phyloP scores from a whole-genome alignment of 92 coral and sea anemone species.

The Pocillopora grandis region DNA sequence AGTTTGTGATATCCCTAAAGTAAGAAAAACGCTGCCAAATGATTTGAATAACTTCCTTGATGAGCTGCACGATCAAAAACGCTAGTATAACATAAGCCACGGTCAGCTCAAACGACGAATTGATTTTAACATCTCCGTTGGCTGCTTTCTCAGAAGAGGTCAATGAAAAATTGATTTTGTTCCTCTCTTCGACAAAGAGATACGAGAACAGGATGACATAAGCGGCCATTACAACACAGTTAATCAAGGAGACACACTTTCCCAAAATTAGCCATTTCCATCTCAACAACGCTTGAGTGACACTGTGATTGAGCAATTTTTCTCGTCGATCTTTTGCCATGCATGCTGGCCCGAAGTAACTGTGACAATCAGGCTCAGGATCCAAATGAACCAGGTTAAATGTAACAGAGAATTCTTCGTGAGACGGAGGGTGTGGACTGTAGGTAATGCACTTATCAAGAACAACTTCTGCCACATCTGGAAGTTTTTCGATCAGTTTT shows the following conservation, averaged over 20 bases:
- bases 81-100: constrained; percentile 27
- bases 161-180: constrained; percentile 18
- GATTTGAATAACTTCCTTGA: constrained; percentile 73
- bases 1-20: constrained; percentile 61
- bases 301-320: constrained; percentile 70
- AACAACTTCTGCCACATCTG: constrained; percentile 72
- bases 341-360: constrained; percentile 42
- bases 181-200: constrained; percentile 63
- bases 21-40: constrained; percentile 55
- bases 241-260: constrained; percentile 48
- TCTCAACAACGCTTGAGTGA: constrained; percentile 67
- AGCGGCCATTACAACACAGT: constrained; percentile 31
- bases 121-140: background rate
- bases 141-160: background rate
- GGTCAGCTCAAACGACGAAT: background rate
- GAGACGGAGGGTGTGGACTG: constrained; percentile 58
- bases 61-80: constrained; percentile 16
- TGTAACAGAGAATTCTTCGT: constrained; percentile 64
- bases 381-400: constrained; percentile 74
- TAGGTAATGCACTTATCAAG: constrained; percentile 73
- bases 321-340: constrained; percentile 78
- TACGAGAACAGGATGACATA: constrained; percentile 55
- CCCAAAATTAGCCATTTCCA: constrained; percentile 82
- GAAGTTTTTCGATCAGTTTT: constrained; percentile 65
- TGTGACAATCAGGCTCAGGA: constrained; percentile 33